These are phyloP conservation scores for Galeopsomyia nigrocyanea DNA, from an alignment of 2,888 invertebrate genomes.

Conservation along the genomic window DNA sequence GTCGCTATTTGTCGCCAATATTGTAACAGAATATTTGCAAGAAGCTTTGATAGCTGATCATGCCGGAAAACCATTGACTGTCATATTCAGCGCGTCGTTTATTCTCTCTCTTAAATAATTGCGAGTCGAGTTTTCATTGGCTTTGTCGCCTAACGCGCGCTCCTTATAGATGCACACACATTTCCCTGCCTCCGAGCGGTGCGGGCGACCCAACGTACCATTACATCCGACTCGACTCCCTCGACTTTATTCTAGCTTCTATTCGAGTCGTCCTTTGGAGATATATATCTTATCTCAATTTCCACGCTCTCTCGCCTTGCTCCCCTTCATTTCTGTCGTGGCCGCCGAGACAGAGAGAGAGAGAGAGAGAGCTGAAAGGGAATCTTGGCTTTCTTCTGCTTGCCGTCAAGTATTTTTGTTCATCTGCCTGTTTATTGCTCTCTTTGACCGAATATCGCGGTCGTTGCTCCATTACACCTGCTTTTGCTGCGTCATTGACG, in stretches of 20 bases:
- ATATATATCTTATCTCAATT: conserved; percentile 38
- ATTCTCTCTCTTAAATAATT: background rate
- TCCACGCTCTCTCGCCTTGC: conserved; percentile 33
- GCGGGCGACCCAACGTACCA: too few species aligned
- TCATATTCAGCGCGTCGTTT: background rate
- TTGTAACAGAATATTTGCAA: too few species aligned
- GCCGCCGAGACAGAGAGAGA: background rate
- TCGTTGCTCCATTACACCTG: conserved; percentile 1
- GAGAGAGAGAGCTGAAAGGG: background rate
- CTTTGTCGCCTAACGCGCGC: conserved; percentile 18
- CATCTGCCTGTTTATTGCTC: background rate
- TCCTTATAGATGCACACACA: conserved; percentile 16
- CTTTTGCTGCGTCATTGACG: background rate
- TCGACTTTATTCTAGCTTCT: conserved; percentile 5
- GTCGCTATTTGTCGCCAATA: too few species aligned
- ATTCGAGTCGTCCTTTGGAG: conserved; percentile 2
- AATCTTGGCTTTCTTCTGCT: background rate
- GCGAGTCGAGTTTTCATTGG: background rate
- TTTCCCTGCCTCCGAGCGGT: too few species aligned
- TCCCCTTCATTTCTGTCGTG: conserved; percentile 17
- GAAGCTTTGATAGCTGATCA: background rate
- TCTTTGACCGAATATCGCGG: background rate
- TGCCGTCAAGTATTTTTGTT: conserved; percentile 15
- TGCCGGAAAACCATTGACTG: background rate
- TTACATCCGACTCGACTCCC: too few species aligned